Base-by-base conservation (phyloP, 2,888 invertebrate species). In the Malacosoma neustria region DNA sequence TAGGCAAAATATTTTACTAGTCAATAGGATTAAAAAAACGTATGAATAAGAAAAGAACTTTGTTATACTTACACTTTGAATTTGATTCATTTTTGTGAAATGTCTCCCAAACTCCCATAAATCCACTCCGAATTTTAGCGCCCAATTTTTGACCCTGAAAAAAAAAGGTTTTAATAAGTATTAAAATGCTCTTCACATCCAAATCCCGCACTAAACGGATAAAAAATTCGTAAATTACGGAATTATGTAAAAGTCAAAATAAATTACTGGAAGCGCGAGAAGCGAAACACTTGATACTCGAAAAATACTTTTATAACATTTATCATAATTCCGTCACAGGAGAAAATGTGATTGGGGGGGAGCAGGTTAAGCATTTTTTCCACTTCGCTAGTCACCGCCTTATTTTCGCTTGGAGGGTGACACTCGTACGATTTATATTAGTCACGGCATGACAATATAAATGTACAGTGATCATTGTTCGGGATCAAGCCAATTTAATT, bases 101-200 rank as follows among this genome's bases (percentile, higher is more conserved):
- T 94, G 93, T 64, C 92, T 89, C 45, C 95, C 94, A 60, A 94
- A 95, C 79, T 94, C 94, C 95, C 95, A 95, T 49, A 95, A 86
- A 80, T 95, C 94, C 49, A 94, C 94, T 55, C 95, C 96, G 67
- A 96, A 95, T 82, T 94, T 93, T 47, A 95, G 81, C 49, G 96
- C 96, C 95, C 95, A 95, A 74, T 95, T 95, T 76, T 93, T 93
- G 51, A 96, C 95, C 88, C 95, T 96, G 90, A 41, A 91, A 91
- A 64, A 72, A 74, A 63, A 54, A 22, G 22, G 22, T 22, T 7
- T 4, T 22, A 22, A 7, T 22, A 22, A 22, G 22, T 4, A 22
- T 22, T 22, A 22, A 22, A 22, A 22, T 22, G 6, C 9, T 22
- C 22, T 22, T 22, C 9, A 3, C 5, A 22, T 22, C 22, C 22